Percentiles rank a stretch among this genome's conserved stretches.
phyloP scores from a whole-genome alignment of 2,113 vertebrate species.

The Amazona guildingii region DNA sequence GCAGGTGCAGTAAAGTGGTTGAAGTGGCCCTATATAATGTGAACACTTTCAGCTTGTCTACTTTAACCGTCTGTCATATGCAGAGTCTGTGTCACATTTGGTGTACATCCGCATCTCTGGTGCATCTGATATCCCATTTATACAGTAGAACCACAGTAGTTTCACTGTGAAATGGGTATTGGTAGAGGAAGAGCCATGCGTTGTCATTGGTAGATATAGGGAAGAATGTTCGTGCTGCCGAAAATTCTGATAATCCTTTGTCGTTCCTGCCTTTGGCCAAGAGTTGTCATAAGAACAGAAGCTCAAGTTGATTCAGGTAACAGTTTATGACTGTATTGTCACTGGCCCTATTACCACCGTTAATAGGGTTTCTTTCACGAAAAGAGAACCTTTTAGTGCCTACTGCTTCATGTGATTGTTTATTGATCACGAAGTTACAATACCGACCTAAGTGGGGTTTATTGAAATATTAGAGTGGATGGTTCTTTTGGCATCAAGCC shows the following conservation, averaged over 20 bases:
- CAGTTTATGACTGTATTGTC: neutral
- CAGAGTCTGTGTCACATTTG: neutral
- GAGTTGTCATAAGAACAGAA: neutral
- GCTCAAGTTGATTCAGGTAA: neutral
- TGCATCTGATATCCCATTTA: neutral
- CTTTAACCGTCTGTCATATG: neutral
- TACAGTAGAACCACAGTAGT: neutral
- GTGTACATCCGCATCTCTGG: neutral
- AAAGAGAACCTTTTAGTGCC: neutral
- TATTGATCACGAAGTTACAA: neutral
- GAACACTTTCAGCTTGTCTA: neutral
- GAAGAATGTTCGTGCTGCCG: neutral
- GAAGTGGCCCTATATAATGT: neutral
- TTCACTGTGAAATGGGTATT: neutral
- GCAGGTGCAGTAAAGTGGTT: neutral
- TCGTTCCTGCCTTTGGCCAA: neutral
- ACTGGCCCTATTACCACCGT: neutral
- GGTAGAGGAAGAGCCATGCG: neutral
- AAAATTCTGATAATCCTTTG: neutral
- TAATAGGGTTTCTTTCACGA: neutral
- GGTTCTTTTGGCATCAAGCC: neutral
- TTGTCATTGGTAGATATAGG: neutral
- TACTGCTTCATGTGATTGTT: slow-evolving; percentile 21
- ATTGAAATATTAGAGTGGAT: neutral
- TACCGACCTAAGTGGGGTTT: neutral